Conservation (phyloP, 2,797 vertebrate species). For the Pseudocheirus occidentalis region DNA sequence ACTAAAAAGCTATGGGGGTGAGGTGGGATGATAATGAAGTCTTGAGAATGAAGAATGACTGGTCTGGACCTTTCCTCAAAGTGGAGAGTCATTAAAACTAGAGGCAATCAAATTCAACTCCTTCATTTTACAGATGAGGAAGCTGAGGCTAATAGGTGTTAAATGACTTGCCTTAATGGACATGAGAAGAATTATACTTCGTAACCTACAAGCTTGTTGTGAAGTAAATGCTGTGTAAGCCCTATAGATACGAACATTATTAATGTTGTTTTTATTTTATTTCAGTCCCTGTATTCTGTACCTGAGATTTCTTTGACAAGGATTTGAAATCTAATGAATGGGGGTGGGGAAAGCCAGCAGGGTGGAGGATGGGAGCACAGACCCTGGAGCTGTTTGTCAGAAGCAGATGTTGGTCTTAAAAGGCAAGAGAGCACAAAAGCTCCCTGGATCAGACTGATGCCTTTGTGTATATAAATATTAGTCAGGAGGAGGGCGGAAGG, state of each 20-base stretch:
- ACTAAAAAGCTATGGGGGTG: not conserved
- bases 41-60: not conserved
- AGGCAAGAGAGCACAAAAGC: not conserved
- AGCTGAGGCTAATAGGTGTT: not conserved
- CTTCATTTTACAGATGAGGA: not conserved
- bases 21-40: not conserved
- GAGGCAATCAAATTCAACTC: not conserved
- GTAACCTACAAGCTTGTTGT: not conserved
- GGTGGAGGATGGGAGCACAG: not conserved
- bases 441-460: not conserved
- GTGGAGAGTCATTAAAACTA: not conserved
- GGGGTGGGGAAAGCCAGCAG: not conserved
- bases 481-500: constrained; percentile 32
- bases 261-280: not conserved
- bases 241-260: not conserved
- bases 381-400: not conserved
- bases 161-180: not conserved
- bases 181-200: not conserved
- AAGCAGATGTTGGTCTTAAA: not conserved
- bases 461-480: constrained; percentile 29
- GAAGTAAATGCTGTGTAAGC: constrained; percentile 22
- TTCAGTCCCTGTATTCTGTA: not conserved
- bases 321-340: not conserved
- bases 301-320: not conserved
- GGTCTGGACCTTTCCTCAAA: not conserved